phyloP scores from a whole-genome alignment of 2,113 vertebrate species.

The Okapia johnstoni region DNA sequence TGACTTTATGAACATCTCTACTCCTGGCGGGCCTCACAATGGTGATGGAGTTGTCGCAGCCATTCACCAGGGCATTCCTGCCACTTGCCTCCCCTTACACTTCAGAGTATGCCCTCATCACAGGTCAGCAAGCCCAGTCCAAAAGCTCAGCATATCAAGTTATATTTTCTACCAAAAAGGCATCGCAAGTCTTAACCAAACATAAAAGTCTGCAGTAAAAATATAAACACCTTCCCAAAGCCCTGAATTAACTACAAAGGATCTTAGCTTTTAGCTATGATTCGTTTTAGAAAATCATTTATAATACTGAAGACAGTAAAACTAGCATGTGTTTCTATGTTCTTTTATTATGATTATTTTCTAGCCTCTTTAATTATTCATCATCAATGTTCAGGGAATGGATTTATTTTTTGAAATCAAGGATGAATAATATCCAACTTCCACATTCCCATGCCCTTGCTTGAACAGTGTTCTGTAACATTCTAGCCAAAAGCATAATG shows the following conservation, averaged over 20 bases:
- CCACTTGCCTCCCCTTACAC: not conserved
- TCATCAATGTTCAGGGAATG: not conserved
- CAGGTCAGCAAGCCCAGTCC: not conserved
- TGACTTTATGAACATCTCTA: not conserved
- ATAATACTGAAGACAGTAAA: not conserved
- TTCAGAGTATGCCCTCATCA: not conserved
- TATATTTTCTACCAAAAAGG: not conserved
- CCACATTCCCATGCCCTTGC: not conserved
- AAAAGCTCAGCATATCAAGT: not conserved
- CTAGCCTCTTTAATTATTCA: conserved; percentile 3
- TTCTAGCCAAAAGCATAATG: not conserved
- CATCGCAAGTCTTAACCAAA: not conserved
- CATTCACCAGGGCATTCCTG: accelerated
- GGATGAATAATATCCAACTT: not conserved
- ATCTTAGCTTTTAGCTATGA: not conserved
- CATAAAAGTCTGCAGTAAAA: not conserved
- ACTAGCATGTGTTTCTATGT: not conserved
- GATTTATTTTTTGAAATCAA: not conserved
- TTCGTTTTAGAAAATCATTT: not conserved
- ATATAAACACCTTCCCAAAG: not conserved
- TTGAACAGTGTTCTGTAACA: not conserved
- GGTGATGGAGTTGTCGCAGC: not conserved
- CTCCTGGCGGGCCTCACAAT: not conserved
- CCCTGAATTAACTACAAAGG: not conserved
- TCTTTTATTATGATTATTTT: conserved; percentile 35